phyloP scores from a whole-genome alignment of 2,113 vertebrate species.

The Oreotrochilus melanogaster region DNA sequence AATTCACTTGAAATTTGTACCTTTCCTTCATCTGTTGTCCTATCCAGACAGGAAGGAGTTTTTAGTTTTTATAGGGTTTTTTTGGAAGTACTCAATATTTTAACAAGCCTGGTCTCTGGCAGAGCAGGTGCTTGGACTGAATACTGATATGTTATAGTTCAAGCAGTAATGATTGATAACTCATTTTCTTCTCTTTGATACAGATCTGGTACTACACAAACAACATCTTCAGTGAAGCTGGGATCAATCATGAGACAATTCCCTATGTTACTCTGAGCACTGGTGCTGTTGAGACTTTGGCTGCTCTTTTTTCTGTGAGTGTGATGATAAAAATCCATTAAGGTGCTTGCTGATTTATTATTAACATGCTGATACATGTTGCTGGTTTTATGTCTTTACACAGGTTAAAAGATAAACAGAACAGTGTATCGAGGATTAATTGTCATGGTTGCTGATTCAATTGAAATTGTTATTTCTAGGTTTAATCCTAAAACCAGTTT shows the following conservation, averaged over 20 bases:
- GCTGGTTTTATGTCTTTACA: neutral
- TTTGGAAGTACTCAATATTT: neutral
- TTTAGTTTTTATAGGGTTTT: too few species aligned
- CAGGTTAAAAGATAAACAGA: neutral
- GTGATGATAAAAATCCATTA: neutral
- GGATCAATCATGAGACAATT: slow-evolving; percentile 79
- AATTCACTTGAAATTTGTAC: neutral
- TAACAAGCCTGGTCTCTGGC: neutral
- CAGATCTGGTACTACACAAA: slow-evolving; percentile 98
- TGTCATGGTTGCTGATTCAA: neutral
- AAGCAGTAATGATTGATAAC: neutral
- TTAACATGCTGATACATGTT: too few species aligned
- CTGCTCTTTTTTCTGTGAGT: slow-evolving; percentile 92
- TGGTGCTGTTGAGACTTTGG: slow-evolving; percentile 86
- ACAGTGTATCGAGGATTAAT: neutral
- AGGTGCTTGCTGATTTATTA: neutral
- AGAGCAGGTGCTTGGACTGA: neutral
- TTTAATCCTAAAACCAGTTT: neutral
- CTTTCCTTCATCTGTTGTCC: neutral
- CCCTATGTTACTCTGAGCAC: slow-evolving; percentile 94
- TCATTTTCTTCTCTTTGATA: neutral
- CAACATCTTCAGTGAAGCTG: slow-evolving; percentile 87
- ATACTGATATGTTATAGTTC: neutral
- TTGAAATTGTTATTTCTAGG: neutral
- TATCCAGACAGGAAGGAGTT: neutral